Percentiles rank a stretch among this genome's conserved stretches.
These are phyloP conservation scores for Halcyon chelicuti DNA, from an alignment of 2,797 vertebrate species.

Conservation along the genomic window DNA sequence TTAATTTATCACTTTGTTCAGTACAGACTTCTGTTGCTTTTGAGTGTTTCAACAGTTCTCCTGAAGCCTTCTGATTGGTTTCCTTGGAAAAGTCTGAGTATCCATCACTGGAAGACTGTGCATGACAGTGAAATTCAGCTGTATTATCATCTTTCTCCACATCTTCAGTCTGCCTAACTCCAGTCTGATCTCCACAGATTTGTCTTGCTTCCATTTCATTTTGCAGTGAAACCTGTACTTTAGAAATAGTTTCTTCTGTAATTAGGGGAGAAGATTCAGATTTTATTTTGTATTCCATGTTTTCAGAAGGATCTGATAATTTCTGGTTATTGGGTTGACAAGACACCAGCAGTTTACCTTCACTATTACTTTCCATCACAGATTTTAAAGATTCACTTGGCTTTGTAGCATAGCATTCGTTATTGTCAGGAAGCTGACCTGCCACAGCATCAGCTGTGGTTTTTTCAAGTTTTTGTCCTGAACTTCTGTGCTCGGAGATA, in stretches of 20 bases:
- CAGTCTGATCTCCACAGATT: conserved; percentile 13
- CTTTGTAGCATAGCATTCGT: conserved; percentile 34
- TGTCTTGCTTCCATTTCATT: conserved; percentile 34
- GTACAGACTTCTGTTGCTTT: conserved; percentile 27
- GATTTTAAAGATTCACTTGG: conserved; percentile 22
- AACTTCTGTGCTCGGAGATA: conserved; percentile 3
- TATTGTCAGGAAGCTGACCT: conserved; percentile 8
- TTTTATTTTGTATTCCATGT: conserved; percentile 16
- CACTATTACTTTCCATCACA: background rate
- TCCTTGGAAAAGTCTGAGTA: conserved; percentile 20
- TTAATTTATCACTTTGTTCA: conserved; percentile 20
- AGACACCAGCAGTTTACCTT: background rate
- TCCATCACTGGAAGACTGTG: background rate
- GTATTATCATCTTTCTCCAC: background rate
- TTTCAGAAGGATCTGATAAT: conserved; percentile 37
- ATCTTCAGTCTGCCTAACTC: conserved; percentile 7
- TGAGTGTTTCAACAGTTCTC: conserved; percentile 25
- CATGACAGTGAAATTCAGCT: conserved; percentile 14
- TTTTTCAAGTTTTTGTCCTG: conserved; percentile 51
- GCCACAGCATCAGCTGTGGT: background rate
- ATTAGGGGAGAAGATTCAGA: background rate
- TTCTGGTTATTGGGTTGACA: conserved; percentile 30
- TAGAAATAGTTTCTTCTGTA: conserved; percentile 22
- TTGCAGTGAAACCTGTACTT: conserved; percentile 18
- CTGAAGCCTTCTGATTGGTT: conserved; percentile 18